A percentile compares a stretch with the other conserved stretches of the same genome.
Conservation (phyloP, 2,888 invertebrate species). For the Megaustenia siamemsis region DNA sequence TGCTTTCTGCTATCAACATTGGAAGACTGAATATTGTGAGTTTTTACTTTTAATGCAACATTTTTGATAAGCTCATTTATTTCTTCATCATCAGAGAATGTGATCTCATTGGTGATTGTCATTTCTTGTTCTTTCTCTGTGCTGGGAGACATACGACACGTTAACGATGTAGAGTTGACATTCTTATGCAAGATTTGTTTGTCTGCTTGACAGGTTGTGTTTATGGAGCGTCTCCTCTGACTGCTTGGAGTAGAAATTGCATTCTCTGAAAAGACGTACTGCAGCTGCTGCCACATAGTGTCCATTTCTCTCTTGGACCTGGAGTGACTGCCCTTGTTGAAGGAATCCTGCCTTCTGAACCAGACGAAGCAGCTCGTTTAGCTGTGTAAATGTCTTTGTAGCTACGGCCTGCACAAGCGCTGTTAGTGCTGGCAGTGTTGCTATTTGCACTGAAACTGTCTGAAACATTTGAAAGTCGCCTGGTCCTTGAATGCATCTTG, state of each 20-base stretch:
- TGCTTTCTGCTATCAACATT: slow-evolving; percentile 48
- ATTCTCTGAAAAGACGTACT: background rate
- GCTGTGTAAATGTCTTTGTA: slow-evolving; percentile 66
- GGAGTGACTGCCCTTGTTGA: slow-evolving; percentile 54
- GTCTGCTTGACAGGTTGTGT: slow-evolving; percentile 12
- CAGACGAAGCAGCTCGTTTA: slow-evolving; percentile 68
- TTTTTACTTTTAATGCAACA: slow-evolving; percentile 18
- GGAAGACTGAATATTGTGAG: slow-evolving; percentile 13
- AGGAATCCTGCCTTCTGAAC: slow-evolving; percentile 52
- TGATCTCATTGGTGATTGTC: slow-evolving; percentile 50
- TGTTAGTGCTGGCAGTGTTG: slow-evolving; percentile 9
- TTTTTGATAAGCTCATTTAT: slow-evolving; percentile 49
- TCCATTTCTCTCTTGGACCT: slow-evolving; percentile 54
- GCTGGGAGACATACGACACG: slow-evolving; percentile 11
- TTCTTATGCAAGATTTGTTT: background rate
- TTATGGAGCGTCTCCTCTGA: slow-evolving; percentile 45
- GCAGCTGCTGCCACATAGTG: slow-evolving; percentile 3
- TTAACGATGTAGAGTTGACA: background rate
- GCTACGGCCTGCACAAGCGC: slow-evolving; percentile 53
- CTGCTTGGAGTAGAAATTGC: background rate
- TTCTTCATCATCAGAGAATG: slow-evolving; percentile 49
- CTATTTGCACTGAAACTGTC: slow-evolving; percentile 1
- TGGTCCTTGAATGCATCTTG: slow-evolving; percentile 12
- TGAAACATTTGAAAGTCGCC: slow-evolving; percentile 21
- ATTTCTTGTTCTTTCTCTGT: slow-evolving; percentile 25